Base-by-base conservation (phyloP, 2,888 invertebrate genomes). In the Emesis furor region DNA sequence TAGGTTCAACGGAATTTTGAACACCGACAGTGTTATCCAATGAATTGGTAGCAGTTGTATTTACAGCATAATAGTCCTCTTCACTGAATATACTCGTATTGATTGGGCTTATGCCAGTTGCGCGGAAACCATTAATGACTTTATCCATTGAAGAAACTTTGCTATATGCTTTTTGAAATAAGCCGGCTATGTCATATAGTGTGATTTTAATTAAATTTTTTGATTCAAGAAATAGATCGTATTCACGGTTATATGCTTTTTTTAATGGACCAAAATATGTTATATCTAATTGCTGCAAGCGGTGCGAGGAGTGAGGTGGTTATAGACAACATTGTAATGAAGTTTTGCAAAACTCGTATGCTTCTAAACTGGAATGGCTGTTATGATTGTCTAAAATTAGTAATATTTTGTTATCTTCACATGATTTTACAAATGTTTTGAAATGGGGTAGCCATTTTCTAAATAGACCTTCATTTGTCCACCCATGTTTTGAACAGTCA, bases 271-370 rank as follows among this genome's bases (percentile, higher is more conserved):
- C 84, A 83, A 78, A 84, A 78, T 90, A 91, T 30, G 85, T 73
- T 32, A 91, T 87, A 85, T 89, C 90, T 35, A 92, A 83, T 35
- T 89, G 89, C 72, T 91, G 90, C 79, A 90, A 79, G 30, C 86
- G 81, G 75, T 91, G 89, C 32, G 87, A 88, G 62, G 87, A 87
- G 77, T 90, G 90, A 73, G 90, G 90, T 69, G 91, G 90, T n/a
- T 14, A 91, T 51, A 10, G 89, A 82, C 10, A 88, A 71, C 78
- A 85, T 24, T 24, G 24, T 24, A 24, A 24, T 24, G 24, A 24
- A 24, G 24, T 67, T 79, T 83, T 55, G 86, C 89, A 69, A 24
- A 86, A 86, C 46, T 90, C 82, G 73, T 87, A 87, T 76, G 83
- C 83, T 30, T 72, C 39, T 10, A 91, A 75, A 85, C 81, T 79